Evolutionary conservation across 2,888 invertebrate species (phyloP), one percentile per base, ranked within the genome.

Genomic region (Stratiomys singularior): DNA sequence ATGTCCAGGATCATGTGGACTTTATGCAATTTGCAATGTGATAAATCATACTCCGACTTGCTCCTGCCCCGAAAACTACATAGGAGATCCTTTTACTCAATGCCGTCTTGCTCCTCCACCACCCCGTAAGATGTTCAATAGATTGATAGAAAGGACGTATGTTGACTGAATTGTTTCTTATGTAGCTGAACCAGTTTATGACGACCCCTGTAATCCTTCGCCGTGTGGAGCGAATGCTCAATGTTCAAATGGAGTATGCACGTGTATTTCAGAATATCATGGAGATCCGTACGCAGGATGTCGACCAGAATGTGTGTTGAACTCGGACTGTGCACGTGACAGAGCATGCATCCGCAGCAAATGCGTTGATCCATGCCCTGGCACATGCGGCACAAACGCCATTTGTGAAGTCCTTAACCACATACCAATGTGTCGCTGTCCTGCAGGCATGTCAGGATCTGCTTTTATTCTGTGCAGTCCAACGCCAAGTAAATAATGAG

Each of bases 221-320:
- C 92, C 92, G 1, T 93, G 93, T 85, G 91, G 95, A n/a, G 87
- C 93, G 11, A 95, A 95, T 85, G 89, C 95, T 1, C 88, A 90
- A 82, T 85, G 85, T 46, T 82, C 87, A 30, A 88, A 92, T 82
- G 93, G 93, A 69, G 85, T 90, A 79, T 94, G 94, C 82, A 90
- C 89, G 27, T 96, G 95, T 85, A 84, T 93, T 52, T 88, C 90
- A 1, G 92, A 93, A 83, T 94, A 92, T 83, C 90, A 90, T 80
- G 95, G 95, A 37, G 93, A 95, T 87, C 94, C 95, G 0, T 93
- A 93, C 82, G 85, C 90, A 63, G 93, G 92, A 64, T 95, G 94
- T 84, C 89, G 93, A 80, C 94, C 94, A 9, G 94, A 94, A 87
- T 94, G 94, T 86, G 91, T 93, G 9, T 86, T 93, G 5, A 94